Evolutionary conservation across 2,888 invertebrate species (phyloP).

Genomic region (Melanostoma scalare): DNA sequence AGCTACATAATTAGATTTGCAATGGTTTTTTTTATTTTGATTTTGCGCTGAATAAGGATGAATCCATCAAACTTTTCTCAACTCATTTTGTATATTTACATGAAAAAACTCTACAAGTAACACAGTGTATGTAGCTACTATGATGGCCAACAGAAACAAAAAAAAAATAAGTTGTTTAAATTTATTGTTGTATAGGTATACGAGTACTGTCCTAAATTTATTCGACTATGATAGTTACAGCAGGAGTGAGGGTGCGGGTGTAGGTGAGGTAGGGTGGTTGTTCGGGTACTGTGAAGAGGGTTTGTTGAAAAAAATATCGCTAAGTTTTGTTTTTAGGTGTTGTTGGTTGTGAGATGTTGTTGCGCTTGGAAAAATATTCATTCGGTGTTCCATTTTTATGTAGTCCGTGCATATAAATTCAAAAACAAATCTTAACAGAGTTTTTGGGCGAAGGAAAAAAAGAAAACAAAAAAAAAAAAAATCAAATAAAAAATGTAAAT

Average conservation of each 20-base stretch:
- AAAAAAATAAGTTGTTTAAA: constrained; percentile 48
- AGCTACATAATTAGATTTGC: constrained; percentile 43
- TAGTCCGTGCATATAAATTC: constrained; percentile 33
- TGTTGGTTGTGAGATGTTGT: constrained; percentile 57
- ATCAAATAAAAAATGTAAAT: constrained; percentile 43
- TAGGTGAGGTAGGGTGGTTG: constrained; percentile 11
- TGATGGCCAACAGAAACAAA: constrained; percentile 3
- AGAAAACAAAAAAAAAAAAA: too few species aligned
- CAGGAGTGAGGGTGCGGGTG: constrained; percentile 16
- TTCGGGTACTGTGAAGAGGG: constrained; percentile 22
- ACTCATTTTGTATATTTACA: constrained; percentile 56
- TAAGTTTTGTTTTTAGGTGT: constrained; percentile 39
- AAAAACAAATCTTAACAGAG: constrained; percentile 52
- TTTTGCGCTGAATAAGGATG: constrained; percentile 41
- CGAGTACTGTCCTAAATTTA: constrained; percentile 57
- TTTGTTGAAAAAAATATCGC: constrained; percentile 32
- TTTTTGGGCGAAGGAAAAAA: constrained; percentile 12
- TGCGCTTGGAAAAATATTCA: constrained; percentile 62
- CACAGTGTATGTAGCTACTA: constrained; percentile 48
- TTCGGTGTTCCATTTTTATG: constrained; percentile 57
- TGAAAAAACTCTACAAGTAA: constrained; percentile 59
- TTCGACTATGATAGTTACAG: constrained; percentile 45
- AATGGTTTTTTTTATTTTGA: constrained; percentile 1
- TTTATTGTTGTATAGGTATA: constrained; percentile 37
- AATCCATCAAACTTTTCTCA: constrained; percentile 53